Evolutionary conservation across 2,113 vertebrate species (phyloP).

Genomic region (Merops nubicus): DNA sequence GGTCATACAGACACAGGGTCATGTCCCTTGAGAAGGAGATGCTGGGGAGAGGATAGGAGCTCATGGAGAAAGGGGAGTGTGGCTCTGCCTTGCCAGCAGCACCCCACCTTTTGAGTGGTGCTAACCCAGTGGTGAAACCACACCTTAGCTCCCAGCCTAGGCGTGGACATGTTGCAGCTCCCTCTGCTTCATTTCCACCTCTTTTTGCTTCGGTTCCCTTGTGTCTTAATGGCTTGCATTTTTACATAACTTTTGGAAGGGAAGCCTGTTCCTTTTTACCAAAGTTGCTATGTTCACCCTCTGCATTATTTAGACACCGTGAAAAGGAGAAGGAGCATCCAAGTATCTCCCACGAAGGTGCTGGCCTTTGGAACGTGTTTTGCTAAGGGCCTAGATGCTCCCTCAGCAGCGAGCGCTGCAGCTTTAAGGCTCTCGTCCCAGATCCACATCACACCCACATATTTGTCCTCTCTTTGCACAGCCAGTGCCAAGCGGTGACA

Average conservation of each 20-base stretch:
- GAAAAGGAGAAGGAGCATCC: not conserved
- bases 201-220: not conserved
- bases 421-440: slow-evolving; percentile 73
- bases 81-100: not conserved
- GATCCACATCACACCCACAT: slow-evolving; percentile 70
- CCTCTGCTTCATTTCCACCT: not conserved
- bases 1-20: not conserved
- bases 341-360: not conserved
- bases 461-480: slow-evolving; percentile 75
- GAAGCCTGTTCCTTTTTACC: not conserved
- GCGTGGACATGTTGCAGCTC: fast-evolving
- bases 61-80: fast-evolving
- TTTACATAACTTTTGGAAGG: not conserved
- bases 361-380: fast-evolving
- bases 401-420: not conserved
- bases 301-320: fast-evolving
- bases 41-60: not conserved
- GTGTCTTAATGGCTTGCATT: not conserved
- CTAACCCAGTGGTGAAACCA: fast-evolving
- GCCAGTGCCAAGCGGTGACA: slow-evolving; percentile 86
- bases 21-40: not conserved
- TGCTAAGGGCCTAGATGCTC: not conserved
- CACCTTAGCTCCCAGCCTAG: not conserved
- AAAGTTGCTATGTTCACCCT: not conserved
- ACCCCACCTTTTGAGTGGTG: fast-evolving